Base-by-base conservation (phyloP, 2,797 vertebrate genomes). In the Chelmon rostratus region DNA sequence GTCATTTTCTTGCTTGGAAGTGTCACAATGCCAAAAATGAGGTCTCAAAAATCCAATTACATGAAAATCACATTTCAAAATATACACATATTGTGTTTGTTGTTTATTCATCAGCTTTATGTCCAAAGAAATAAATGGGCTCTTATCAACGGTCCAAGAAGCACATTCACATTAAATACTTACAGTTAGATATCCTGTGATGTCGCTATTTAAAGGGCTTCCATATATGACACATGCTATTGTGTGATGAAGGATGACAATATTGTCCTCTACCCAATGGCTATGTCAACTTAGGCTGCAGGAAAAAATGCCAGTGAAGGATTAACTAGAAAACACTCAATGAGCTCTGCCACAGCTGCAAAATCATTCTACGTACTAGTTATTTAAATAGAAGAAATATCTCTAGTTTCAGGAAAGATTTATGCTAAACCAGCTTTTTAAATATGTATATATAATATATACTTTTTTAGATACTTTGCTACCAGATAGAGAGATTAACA, bases 41-140 rank as follows among this genome's bases (percentile, higher is more conserved):
- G 23, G 53, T 56, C 6, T 68, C 2, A 4, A 6, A 66, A 69
- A 83, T 21, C 8, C 23, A n/a, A 54, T 66, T 71, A 59, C 2
- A 37, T 54, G 12, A n/a, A 40, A 77, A 65, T 44, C 2, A 4
- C 35, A 23, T 52, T 75, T 73, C 52, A 33, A 68, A 70, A 35
- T 13, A 38, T 35, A 31, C 12, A 37, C 33, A 56, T 18, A 21
- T 25, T 79, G 6, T 1, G 7, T 4, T 40, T 37, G 46, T 57
- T 80, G 49, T 65, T 76, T 19, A 49, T 68, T 75, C 46, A 38
- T 50, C 28, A 53, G 46, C 31, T 2, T 21, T 52, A 21, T 38
- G 19, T 72, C 53, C 38, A 56, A 73, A 76, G 31, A 28, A 33
- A 68, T 68, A 67, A 77, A 70, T 25, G 3, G 35, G 19, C 56